Evolutionary conservation across 2,113 vertebrate genomes (phyloP).

Genomic region (Leuciscus idus): DNA sequence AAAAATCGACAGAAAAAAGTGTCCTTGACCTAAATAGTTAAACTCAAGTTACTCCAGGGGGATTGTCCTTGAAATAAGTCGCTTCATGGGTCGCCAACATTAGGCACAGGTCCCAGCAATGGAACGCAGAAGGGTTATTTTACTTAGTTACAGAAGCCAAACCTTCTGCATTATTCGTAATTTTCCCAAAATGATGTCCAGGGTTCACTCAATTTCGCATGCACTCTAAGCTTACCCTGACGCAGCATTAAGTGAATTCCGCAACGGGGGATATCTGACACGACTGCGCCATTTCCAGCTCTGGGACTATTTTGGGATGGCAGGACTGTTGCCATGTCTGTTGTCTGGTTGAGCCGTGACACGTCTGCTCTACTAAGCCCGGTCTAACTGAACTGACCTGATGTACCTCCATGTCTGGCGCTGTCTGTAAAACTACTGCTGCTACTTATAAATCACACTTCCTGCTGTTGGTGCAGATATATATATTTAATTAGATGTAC

Average conservation of each 20-base stretch:
- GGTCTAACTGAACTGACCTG: slow-evolving; percentile 28
- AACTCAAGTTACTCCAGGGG: not conserved
- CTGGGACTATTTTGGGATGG: slow-evolving; percentile 48
- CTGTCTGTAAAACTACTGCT: slow-evolving; percentile 35
- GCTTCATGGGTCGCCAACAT: not conserved
- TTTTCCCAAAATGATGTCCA: not conserved
- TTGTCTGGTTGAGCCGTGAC: slow-evolving; percentile 1
- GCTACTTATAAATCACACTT: slow-evolving; percentile 4
- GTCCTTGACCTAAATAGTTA: not conserved
- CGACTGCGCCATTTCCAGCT: slow-evolving; percentile 44
- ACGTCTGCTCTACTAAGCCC: not conserved
- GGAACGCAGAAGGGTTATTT: not conserved
- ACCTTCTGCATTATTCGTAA: not conserved
- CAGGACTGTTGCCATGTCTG: slow-evolving; percentile 17
- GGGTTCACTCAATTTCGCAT: not conserved
- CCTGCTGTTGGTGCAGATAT: not conserved
- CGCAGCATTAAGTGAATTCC: slow-evolving; percentile 33
- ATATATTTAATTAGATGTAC: slow-evolving; percentile 9
- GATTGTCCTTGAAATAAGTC: not conserved
- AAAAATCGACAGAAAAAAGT: not conserved
- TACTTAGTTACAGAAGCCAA: not conserved
- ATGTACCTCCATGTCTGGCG: slow-evolving; percentile 16
- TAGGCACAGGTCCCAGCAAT: not conserved
- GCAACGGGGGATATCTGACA: slow-evolving; percentile 43
- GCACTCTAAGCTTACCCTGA: slow-evolving; percentile 38